Evolutionary conservation across 2,797 vertebrate genomes (phyloP).

Genomic region (Chrosomus eos): DNA sequence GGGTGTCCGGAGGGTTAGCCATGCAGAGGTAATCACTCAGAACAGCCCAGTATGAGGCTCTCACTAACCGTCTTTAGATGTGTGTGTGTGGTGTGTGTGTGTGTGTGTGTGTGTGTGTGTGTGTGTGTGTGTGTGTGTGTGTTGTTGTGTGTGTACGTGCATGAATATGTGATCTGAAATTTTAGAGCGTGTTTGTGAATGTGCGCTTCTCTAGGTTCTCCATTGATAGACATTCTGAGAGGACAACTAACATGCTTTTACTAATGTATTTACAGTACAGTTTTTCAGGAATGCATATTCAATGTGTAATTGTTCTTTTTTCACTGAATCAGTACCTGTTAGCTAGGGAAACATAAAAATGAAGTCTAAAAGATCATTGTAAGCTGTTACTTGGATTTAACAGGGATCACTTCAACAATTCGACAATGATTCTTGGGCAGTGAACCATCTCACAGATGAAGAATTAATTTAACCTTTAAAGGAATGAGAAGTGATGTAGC

Average conservation of each 20-base stretch:
- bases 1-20: slow-evolving; percentile 70
- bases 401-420: background rate
- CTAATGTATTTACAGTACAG: background rate
- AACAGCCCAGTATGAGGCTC: slow-evolving; percentile 74
- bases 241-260: background rate
- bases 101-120: background rate
- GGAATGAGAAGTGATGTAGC: slow-evolving; percentile 29
- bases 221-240: background rate
- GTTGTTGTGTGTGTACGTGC: background rate
- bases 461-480: slow-evolving; percentile 43
- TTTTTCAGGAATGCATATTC: background rate
- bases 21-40: slow-evolving; percentile 74
- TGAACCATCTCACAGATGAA: slow-evolving; percentile 23
- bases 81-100: background rate
- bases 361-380: background rate
- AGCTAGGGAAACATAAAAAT: background rate
- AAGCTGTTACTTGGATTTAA: background rate
- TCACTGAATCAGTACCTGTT: background rate
- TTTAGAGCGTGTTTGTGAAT: background rate
- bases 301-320: background rate
- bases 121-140: background rate
- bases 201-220: background rate
- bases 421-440: slow-evolving; percentile 1
- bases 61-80: slow-evolving; percentile 60
- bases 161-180: background rate